Evolutionary conservation across 2,888 invertebrate genomes (phyloP), one percentile per base, ranked within the genome.

Genomic region (Dryadula phaetusa): DNA sequence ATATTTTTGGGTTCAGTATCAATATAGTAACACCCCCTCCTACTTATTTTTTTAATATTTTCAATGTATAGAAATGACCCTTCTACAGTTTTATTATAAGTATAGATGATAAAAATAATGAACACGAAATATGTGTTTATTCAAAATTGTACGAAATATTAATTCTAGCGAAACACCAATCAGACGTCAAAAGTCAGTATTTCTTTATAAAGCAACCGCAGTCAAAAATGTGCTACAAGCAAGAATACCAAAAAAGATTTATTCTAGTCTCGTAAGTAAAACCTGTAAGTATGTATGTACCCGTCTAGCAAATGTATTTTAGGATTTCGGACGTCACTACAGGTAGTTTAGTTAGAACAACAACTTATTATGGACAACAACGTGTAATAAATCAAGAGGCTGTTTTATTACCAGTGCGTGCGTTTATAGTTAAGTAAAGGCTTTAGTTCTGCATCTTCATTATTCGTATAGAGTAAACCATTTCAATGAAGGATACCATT

Each of bases 321-420:
- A 69, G 62, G 56, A 32, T 67, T 60, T 53, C 61, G 71, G 53
- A 74, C 74, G 72, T 75, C 75, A 76, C 70, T 72, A 67, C 73
- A 76, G 75, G 79, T 77, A 78, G 75, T 74, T 76, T 75, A 76
- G 79, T 80, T 76, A 78, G 75, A 77, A 76, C 74, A 83, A 79
- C 79, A 83, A 79, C 80, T 88, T 87, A 87, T 80, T 86, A 89
- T 90, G 87, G 82, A 75, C 82, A 81, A 77, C 82, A 75, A 74
- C 77, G 72, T 75, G 80, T 79, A 77, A 90, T 92, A 90, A 90
- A 91, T 91, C 90, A 88, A 78, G 78, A 79, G 78, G 76, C 74
- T 79, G 77, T 75, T 88, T 88, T 88, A 89, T 83, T 82, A 78
- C 77, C 70, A 70, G 78, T 77, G 79, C 85, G 85, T 84, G 82